Base-by-base conservation (phyloP, 2,113 vertebrate genomes). In the Cyprinodon brontotheroides region DNA sequence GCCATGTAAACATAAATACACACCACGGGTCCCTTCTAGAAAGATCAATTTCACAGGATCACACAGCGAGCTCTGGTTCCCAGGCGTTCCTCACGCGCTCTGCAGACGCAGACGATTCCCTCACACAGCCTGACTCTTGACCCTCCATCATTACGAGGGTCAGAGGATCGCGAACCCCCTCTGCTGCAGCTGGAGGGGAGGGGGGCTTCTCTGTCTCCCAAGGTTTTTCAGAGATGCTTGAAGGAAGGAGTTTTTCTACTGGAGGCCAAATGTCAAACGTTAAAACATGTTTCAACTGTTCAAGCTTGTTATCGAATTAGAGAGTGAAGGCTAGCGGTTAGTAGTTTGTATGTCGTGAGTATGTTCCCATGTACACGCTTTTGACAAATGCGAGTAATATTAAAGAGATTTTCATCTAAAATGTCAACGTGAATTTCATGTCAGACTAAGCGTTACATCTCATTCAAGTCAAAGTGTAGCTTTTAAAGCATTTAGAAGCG, bases 21-120 rank as follows among this genome's bases (percentile, higher is more conserved):
- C 88, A 90, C 82, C 79, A 50, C 75, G 37, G 68, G 71, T 78
- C 86, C 83, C 77, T 89, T 78, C 85, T 66, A 78, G 77, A 88
- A 88, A 89, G 90, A 91, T 92, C 84, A 77, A 92, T 94, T 93
- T 93, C 92, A 91, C 78, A 76, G 92, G 89, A 91, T 94, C 89
- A 91, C 88, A 87, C 86, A 39, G 87, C 65, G 45, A 82, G 83
- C 72, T 81, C 79, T 81, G 88, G 87, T 93, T 94, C 93, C 90
- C 93, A 93, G 91, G 85, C 85, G 74, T 82, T 87, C 83, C 86
- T 89, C 87, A 90, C 88, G 82, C 82, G 85, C 87, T 83, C 74
- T 65, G 81, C 85, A 90, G 86, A 87, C 83, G 77, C 72, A 86
- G 87, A 79, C 75, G 37, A 65, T 73, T 80, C 74, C 86, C 85